phyloP scores from a whole-genome alignment of 2,113 vertebrate genomes.

The Clinocottus analis region DNA sequence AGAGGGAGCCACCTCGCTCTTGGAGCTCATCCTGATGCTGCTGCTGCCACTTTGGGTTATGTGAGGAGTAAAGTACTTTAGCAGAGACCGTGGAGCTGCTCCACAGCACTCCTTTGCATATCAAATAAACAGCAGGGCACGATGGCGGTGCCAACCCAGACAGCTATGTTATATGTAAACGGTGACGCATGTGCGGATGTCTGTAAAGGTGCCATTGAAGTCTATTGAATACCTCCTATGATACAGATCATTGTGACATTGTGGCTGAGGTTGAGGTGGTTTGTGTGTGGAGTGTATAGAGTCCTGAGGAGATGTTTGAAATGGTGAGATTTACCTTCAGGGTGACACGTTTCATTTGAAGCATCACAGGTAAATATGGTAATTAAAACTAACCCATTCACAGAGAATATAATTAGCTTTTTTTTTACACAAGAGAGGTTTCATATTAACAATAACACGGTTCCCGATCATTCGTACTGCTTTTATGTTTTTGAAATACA shows the following conservation, averaged over 20 bases:
- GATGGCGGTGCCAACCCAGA: slow-evolving; percentile 70
- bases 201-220: slow-evolving; percentile 62
- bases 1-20: slow-evolving; percentile 80
- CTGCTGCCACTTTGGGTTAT: slow-evolving; percentile 86
- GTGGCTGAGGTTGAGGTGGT: slow-evolving; percentile 58
- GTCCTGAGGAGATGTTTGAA: slow-evolving; percentile 45
- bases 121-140: slow-evolving; percentile 80
- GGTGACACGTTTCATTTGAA: slow-evolving; percentile 60
- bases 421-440: slow-evolving; percentile 48
- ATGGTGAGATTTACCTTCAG: slow-evolving; percentile 48
- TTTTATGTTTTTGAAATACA: slow-evolving; percentile 54
- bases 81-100: slow-evolving; percentile 76
- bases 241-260: slow-evolving; percentile 60
- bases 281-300: slow-evolving; percentile 35
- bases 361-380: slow-evolving; percentile 69
- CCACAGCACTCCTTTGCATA: slow-evolving; percentile 83
- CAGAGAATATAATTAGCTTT: slow-evolving; percentile 47
- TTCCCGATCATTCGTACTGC: slow-evolving; percentile 10
- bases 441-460: slow-evolving; percentile 41
- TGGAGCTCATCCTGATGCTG: slow-evolving; percentile 81
- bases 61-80: slow-evolving; percentile 84
- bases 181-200: slow-evolving; percentile 51
- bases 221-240: slow-evolving; percentile 54
- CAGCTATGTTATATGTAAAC: slow-evolving; percentile 62
- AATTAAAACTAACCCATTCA: slow-evolving; percentile 69